Base-by-base conservation (phyloP, 2,113 vertebrate species). In the Scophthalmus maximus region DNA sequence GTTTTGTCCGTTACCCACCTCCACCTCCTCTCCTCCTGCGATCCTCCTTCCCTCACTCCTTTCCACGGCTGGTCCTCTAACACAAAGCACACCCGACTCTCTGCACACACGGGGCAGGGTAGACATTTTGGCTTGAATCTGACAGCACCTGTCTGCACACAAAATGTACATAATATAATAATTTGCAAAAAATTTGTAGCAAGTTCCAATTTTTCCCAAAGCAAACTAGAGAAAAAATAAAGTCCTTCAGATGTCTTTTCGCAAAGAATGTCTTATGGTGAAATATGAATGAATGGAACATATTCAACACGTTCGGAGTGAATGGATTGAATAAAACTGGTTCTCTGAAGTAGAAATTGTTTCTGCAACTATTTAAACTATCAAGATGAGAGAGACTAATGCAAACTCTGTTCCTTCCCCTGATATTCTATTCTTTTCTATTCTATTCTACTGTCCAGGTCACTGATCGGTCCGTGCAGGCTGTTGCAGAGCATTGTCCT, bases 401-500 rank as follows among this genome's bases (percentile, higher is more conserved):
- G 1, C 55, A 8, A 58, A 38, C 40, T 23, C 15, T 68, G 9
- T 46, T 30, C 3, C 10, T 59, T 52, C 23, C 23, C n/a, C 22
- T n/a, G n/a, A n/a, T n/a, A n/a, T n/a, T n/a, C 46, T 61, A 75
- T 22, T 64, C 0, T 61, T 0, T 87, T 88, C 58, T 69, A 59
- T 26, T 71, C 0, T 68, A 0, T 89, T 88, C 61, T 75, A 42
- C 5, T 53, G 8, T 79, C 2, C 81, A 99, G 98, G 97, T 99
- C 64, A 97, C 97, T 25, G 97, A 99, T 90, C 94, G 93, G 40
- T 98, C 98, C 0, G 94, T 99, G 89, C 94, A 95, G 90, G 97
- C 97, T 3, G 97, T 99, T 83, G 97, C 97, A 17, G 97, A 98
- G 73, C 94, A 97, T 88, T 99, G 98, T 89, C 96, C 97, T 0